Evolutionary conservation across 2,888 invertebrate species (phyloP).

Genomic region (Hermodice carunculata): DNA sequence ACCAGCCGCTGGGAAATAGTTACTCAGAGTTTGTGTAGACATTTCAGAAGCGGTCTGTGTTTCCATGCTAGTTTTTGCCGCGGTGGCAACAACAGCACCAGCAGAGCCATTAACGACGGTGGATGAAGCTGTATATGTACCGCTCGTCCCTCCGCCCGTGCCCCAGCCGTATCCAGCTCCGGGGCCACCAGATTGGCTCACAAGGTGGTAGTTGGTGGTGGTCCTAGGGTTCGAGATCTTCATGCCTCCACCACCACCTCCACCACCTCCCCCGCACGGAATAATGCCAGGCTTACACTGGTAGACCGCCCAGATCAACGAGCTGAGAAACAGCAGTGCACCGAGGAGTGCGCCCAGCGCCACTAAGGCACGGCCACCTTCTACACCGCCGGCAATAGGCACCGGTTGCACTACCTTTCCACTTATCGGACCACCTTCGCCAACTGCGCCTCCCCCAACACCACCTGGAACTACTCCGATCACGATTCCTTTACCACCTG

Average conservation of each 20-base stretch:
- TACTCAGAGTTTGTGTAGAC: too few species aligned
- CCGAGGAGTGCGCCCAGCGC: conserved; percentile 46
- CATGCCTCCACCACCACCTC: conserved; percentile 24
- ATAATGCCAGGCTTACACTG: conserved; percentile 45
- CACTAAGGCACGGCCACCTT: conserved; percentile 49
- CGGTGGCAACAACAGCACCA: too few species aligned
- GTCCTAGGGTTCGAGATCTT: conserved; percentile 51
- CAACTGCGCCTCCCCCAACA: conserved; percentile 36
- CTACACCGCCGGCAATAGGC: conserved; percentile 41
- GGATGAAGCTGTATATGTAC: too few species aligned
- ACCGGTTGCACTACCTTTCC: conserved; percentile 28
- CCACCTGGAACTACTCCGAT: conserved; percentile 42
- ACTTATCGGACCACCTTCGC: conserved; percentile 35
- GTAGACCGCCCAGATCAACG: conserved; percentile 45
- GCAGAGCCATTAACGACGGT: too few species aligned
- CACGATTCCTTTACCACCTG: conserved; percentile 43
- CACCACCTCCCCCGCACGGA: conserved; percentile 20
- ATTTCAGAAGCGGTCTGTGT: too few species aligned
- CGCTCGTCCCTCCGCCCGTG: not conserved
- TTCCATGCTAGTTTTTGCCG: too few species aligned
- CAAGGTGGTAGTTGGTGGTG: conserved; percentile 29
- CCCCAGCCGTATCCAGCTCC: not conserved
- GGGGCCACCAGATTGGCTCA: conserved; percentile 13
- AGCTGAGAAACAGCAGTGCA: conserved; percentile 36
- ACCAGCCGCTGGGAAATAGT: too few species aligned